Percentiles rank a stretch among this genome's conserved stretches.
Evolutionary conservation across 2,113 vertebrate genomes (phyloP).

Genomic region (Nicator chloris): DNA sequence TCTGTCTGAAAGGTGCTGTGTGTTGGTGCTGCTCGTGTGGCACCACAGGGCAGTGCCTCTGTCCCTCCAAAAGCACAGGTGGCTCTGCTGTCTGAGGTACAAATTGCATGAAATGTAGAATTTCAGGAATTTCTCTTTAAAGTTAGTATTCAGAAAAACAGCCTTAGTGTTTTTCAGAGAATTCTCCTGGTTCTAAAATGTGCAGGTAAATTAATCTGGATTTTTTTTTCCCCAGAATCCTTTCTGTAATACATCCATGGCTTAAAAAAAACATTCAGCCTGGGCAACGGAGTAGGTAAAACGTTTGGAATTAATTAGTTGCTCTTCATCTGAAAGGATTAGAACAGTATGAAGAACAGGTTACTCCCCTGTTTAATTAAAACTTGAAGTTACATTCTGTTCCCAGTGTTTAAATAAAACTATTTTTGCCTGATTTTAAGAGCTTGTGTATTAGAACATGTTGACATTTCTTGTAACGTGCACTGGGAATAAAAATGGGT

Average conservation of each 20-base stretch:
- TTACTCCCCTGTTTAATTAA: background rate
- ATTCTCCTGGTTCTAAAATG: accelerated
- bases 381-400: background rate
- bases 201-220: background rate
- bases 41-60: background rate
- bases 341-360: background rate
- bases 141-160: accelerated
- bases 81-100: accelerated
- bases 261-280: background rate
- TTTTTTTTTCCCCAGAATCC: background rate
- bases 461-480: background rate
- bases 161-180: background rate
- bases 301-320: background rate
- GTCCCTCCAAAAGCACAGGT: background rate
- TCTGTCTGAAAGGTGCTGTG: accelerated
- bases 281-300: background rate
- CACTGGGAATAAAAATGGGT: background rate
- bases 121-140: background rate
- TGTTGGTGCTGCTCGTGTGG: background rate
- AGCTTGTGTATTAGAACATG: background rate
- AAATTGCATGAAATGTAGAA: accelerated
- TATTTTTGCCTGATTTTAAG: background rate
- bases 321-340: background rate
- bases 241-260: accelerated
- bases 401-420: background rate